Evolutionary conservation across 2,888 invertebrate species (phyloP).

Genomic region (Asteroscopus sphinx): DNA sequence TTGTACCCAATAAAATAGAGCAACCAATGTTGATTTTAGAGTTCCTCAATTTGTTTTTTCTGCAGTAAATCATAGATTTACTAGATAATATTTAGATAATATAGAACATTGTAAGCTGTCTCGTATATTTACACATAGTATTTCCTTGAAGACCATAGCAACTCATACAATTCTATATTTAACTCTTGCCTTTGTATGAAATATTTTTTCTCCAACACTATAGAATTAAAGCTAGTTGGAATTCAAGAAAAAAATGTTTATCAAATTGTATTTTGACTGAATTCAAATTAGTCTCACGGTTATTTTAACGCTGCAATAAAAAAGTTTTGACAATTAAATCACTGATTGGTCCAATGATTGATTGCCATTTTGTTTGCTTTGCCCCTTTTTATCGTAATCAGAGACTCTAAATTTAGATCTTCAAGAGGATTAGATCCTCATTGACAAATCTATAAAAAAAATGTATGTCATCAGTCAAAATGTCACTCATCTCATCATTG

Average conservation of each 20-base stretch:
- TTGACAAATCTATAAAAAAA: background rate
- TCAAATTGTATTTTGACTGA: background rate
- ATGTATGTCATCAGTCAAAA: constrained; percentile 11
- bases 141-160: background rate
- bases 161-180: background rate
- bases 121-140: constrained; percentile 12
- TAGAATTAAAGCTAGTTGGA: background rate
- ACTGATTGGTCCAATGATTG: constrained; percentile 39
- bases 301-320: constrained; percentile 21
- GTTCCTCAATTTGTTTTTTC: too few species aligned
- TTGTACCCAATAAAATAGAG: too few species aligned
- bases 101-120: background rate
- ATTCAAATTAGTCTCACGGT: constrained; percentile 16
- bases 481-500: constrained; percentile 11
- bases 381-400: constrained; percentile 18
- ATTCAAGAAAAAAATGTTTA: background rate
- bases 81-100: too few species aligned
- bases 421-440: background rate
- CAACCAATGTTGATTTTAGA: too few species aligned
- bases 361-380: constrained; percentile 24
- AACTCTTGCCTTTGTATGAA: background rate
- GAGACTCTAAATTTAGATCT: constrained; percentile 8
- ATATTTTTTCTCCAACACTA: background rate
- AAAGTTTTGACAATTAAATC: constrained; percentile 20
- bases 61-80: too few species aligned